Evolutionary conservation across 2,888 invertebrate genomes (phyloP).

Genomic region (Ophion ellenae): DNA sequence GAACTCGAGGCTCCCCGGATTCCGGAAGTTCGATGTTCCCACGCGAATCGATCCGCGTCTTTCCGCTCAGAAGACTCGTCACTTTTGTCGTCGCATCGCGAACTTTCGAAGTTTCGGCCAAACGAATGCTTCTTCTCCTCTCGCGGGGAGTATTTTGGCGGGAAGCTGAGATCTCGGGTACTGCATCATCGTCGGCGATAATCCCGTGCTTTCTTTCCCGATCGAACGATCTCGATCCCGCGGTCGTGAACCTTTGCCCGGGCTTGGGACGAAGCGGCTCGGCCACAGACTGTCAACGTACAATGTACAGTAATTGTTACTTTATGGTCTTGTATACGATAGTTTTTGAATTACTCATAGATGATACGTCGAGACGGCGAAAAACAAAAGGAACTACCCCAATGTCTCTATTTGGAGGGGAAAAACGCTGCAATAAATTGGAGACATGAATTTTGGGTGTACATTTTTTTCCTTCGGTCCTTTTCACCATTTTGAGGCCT

Average conservation of each 20-base stretch:
- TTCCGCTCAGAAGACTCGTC: conserved; percentile 10
- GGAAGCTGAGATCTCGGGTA: conserved; percentile 10
- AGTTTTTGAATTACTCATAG: neutral
- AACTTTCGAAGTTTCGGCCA: conserved; percentile 1
- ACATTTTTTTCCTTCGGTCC: neutral
- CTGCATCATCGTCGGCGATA: conserved; percentile 11
- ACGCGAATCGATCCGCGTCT: conserved; percentile 11
- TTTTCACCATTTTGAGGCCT: neutral
- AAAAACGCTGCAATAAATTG: neutral
- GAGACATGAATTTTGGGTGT: no score
- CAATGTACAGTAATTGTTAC: conserved; percentile 27
- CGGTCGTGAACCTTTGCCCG: neutral
- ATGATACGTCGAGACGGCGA: neutral
- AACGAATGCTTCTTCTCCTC: conserved; percentile 41
- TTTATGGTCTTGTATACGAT: conserved; percentile 12
- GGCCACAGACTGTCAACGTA: conserved; percentile 34
- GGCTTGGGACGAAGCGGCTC: conserved; percentile 6
- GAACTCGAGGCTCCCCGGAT: conserved; percentile 22
- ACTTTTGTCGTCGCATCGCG: neutral
- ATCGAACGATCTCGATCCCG: conserved; percentile 4
- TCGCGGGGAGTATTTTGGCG: conserved; percentile 54
- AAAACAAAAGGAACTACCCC: neutral
- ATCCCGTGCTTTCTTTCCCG: conserved; percentile 14
- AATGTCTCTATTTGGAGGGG: neutral
- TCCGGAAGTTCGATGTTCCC: conserved; percentile 19